phyloP scores from a whole-genome alignment of 2,888 invertebrate genomes.

The Aricia artaxerxes region DNA sequence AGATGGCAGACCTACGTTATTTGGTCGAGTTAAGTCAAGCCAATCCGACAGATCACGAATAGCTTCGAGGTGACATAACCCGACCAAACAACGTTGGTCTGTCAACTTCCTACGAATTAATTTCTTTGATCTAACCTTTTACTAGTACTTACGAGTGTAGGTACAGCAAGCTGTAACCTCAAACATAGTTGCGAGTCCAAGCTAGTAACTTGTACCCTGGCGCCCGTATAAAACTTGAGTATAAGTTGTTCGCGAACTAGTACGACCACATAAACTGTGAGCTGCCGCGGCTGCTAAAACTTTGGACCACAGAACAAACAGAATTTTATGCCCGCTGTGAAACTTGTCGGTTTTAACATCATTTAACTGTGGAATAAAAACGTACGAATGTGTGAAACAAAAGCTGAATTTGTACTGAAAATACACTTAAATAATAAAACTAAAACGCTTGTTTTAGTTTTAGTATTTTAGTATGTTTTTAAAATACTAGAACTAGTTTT shows the following conservation, averaged over 20 bases:
- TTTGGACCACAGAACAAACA: not conserved
- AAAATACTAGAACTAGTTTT: too few relatives aligned
- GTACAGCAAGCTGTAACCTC: not conserved
- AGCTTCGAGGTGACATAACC: too few relatives aligned
- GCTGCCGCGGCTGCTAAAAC: not conserved
- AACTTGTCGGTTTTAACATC: not conserved
- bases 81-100: too few relatives aligned
- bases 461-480: too few relatives aligned
- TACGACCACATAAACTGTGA: slow-evolving; percentile 11
- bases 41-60: too few relatives aligned
- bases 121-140: too few relatives aligned
- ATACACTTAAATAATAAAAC: not conserved
- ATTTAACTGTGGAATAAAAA: not conserved
- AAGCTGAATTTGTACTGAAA: not conserved
- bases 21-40: too few relatives aligned
- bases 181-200: not conserved
- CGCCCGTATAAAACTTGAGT: not conserved
- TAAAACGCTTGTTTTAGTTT: too few relatives aligned
- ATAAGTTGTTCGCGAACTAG: not conserved
- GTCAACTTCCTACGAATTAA: too few relatives aligned
- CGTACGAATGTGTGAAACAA: not conserved
- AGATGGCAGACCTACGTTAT: too few relatives aligned
- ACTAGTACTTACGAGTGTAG: too few relatives aligned
- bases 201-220: not conserved
- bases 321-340: not conserved